A percentile compares a stretch with the other conserved stretches of the same genome.
Conservation (phyloP, 2,113 vertebrate species). For the Colistium nudipinnis region DNA sequence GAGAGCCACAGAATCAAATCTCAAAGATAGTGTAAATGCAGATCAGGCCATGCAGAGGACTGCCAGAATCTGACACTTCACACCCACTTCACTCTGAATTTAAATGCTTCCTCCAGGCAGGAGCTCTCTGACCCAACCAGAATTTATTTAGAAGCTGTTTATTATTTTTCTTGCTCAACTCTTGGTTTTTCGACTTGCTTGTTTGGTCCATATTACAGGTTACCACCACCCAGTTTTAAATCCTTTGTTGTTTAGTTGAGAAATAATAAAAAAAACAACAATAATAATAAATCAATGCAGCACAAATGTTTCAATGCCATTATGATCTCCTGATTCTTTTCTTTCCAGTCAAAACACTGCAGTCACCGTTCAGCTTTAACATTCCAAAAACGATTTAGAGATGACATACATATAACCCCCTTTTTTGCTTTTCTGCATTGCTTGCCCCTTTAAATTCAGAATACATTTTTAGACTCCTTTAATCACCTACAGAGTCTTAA, state of each 20-base stretch:
- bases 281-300: neutral
- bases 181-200: neutral
- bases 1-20: conserved; percentile 22
- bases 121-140: neutral
- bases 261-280: neutral
- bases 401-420: conserved; percentile 13
- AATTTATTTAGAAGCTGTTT: neutral
- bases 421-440: conserved; percentile 18
- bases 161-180: neutral
- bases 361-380: neutral
- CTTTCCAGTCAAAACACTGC: conserved; percentile 9
- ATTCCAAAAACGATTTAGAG: conserved; percentile 10
- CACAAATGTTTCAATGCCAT: neutral
- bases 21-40: conserved; percentile 50
- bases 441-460: conserved; percentile 30
- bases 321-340: neutral
- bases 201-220: too few species aligned
- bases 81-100: conserved; percentile 49
- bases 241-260: neutral
- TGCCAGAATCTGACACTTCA: conserved; percentile 42
- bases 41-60: conserved; percentile 21
- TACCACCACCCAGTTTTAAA: neutral
- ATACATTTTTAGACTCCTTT: conserved; percentile 37
- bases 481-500: conserved; percentile 42
- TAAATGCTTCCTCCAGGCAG: conserved; percentile 30